Percentiles rank a stretch among this genome's conserved stretches.
These are phyloP conservation scores for Ophion costatus DNA, from an alignment of 2,888 invertebrate genomes.

Conservation along the genomic window DNA sequence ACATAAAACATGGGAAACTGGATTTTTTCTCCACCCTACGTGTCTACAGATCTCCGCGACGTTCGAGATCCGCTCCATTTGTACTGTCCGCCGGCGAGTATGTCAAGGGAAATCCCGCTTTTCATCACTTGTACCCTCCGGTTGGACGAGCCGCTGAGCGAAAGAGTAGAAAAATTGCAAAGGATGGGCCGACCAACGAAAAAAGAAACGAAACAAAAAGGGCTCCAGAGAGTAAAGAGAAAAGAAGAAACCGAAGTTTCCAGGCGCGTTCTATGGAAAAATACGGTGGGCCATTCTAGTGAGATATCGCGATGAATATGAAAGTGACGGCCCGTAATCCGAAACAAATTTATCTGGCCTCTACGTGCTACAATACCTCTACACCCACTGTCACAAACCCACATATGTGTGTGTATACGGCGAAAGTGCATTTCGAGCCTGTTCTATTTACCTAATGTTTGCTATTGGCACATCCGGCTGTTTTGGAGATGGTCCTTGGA, in stretches of 20 bases:
- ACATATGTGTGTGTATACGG: neutral
- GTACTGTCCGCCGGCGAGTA: conserved; percentile 7
- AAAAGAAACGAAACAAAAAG: neutral
- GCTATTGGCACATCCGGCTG: neutral
- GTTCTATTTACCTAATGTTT: neutral
- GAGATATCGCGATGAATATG: conserved; percentile 82
- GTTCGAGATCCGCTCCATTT: conserved; percentile 19
- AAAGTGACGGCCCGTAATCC: conserved; percentile 82
- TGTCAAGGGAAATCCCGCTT: conserved; percentile 2
- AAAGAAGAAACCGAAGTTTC: conserved; percentile 57
- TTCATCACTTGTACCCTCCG: conserved; percentile 37
- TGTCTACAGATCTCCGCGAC: neutral
- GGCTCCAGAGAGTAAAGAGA: conserved; percentile 33
- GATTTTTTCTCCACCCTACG: no score
- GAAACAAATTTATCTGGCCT: conserved; percentile 80
- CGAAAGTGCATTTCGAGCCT: neutral
- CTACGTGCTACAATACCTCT: neutral
- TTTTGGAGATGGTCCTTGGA: neutral
- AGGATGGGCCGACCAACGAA: conserved; percentile 25
- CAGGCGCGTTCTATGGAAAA: conserved; percentile 70
- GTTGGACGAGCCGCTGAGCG: conserved; percentile 21
- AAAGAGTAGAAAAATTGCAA: conserved; percentile 39
- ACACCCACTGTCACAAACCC: neutral
- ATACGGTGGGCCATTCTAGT: conserved; percentile 78
- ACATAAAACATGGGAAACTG: no score